Base-by-base conservation (phyloP, 2,113 vertebrate species). In the Thalassarche chlororhynchos region DNA sequence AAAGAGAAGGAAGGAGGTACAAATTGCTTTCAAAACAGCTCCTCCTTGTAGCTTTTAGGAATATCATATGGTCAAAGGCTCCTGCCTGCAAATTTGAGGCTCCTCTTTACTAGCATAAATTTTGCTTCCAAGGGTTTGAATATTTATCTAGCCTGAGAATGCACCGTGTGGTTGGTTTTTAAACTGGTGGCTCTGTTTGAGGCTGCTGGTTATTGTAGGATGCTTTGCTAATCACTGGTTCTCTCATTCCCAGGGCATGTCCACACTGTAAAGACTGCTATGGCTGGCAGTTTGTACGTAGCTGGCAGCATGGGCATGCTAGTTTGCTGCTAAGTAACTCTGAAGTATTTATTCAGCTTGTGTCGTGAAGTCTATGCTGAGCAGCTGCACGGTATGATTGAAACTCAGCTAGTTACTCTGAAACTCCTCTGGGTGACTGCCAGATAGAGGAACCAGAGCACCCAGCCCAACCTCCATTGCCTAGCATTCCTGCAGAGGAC, bases 361-460 rank as follows among this genome's bases (percentile, higher is more conserved):
- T 17, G 32, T 8, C 1, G 1, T 23, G 74, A 44, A 70, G n/a
- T 25, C 38, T 62, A 25, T 23, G 2, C 4, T 1, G 44, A 14
- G 52, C 4, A 1, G 40, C 80, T 47, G n/a, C 46, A 24, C 0
- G 4, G 44, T 4, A 6, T 4, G 24, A 34, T 7, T 47, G 34
- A 34, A 46, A 57, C 3, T 1, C 29, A 47, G 36, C 69, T 74
- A 11, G 13, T 40, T 8, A 23, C 47, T n/a, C 79, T 77, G 75
- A 23, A 42, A 15, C 31, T 52, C 42, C 47, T 38, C 32, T 49
- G 84, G 36, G 57, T 14, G 13, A 40, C 26, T 11, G 62, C 51
- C 42, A 51, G 55, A 15, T 10, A 64, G 36, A 14, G 4, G 7
- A n/a, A 72, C 24, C 84, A 70, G 92, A 86, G 70, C 2, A 2